Evolutionary conservation across 2,113 vertebrate species (phyloP).

Genomic region (Brienomyrus longianalis): DNA sequence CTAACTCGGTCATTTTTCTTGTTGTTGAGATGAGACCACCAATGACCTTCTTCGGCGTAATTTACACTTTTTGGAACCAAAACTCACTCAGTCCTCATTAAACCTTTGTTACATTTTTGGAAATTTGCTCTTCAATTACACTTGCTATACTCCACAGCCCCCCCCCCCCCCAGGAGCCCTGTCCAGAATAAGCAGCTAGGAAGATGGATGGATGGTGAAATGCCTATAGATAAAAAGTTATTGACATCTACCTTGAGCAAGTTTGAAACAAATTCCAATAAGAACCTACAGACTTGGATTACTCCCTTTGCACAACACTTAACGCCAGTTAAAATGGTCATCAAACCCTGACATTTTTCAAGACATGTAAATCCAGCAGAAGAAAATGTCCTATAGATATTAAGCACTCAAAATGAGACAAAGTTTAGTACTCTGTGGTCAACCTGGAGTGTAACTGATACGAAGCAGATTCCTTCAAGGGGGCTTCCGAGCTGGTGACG

Average conservation of each 20-base stretch:
- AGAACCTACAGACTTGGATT: neutral
- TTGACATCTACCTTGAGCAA: neutral
- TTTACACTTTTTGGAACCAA: neutral
- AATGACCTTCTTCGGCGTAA: neutral
- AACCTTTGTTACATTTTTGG: neutral
- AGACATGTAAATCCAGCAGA: neutral
- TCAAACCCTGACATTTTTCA: neutral
- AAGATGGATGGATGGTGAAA: neutral
- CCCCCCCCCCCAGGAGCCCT: neutral
- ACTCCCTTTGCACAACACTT: neutral
- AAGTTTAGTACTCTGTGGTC: slow-evolving; percentile 1
- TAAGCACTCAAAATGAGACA: neutral
- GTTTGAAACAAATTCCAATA: neutral
- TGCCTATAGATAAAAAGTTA: neutral
- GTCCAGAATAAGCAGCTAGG: neutral
- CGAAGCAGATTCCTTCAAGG: neutral
- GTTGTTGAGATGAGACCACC: neutral
- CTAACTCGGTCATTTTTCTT: neutral
- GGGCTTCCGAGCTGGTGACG: neutral
- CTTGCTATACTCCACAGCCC: neutral
- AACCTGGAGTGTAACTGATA: neutral
- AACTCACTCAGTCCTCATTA: neutral
- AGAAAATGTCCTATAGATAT: neutral
- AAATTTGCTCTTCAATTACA: neutral
- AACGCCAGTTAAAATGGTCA: neutral